Percentiles rank a stretch among this genome's conserved stretches.
These are phyloP conservation scores for Anas acuta DNA, from an alignment of 2,797 vertebrate genomes.

Conservation along the genomic window DNA sequence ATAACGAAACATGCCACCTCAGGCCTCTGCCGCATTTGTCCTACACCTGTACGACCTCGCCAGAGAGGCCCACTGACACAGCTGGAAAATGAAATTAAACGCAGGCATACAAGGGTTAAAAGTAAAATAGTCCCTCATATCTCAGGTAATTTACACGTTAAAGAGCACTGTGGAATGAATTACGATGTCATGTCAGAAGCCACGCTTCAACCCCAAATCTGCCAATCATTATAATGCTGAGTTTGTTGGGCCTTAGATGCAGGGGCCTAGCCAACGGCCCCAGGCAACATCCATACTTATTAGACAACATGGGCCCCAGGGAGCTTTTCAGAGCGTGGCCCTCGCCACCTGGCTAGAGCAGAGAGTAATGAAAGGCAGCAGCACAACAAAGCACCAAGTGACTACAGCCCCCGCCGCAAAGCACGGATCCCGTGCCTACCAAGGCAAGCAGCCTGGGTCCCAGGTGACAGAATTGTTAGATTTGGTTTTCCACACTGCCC, in stretches of 20 bases:
- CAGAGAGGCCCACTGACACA: neutral
- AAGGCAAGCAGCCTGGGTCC: neutral
- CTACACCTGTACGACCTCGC: neutral
- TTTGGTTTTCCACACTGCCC: neutral
- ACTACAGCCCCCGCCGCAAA: constrained; percentile 20
- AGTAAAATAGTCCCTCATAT: constrained; percentile 14
- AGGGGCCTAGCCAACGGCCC: constrained; percentile 80
- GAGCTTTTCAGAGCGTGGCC: constrained; percentile 55
- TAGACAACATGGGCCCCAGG: constrained; percentile 64
- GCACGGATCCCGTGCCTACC: neutral
- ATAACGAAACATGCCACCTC: neutral
- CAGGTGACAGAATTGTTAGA: neutral
- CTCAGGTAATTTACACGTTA: constrained; percentile 52
- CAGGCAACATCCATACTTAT: constrained; percentile 76
- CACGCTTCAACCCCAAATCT: constrained; percentile 52
- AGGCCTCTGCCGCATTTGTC: neutral
- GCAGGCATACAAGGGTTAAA: neutral
- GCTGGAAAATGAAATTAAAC: constrained; percentile 15
- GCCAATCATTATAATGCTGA: constrained; percentile 72
- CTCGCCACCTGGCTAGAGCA: constrained; percentile 56
- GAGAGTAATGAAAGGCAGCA: constrained; percentile 34
- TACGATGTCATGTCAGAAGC: constrained; percentile 56
- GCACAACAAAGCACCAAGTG: constrained; percentile 38
- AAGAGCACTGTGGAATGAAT: constrained; percentile 39
- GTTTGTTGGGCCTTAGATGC: constrained; percentile 77